Percentiles rank a stretch among this genome's conserved stretches.
Conservation (phyloP, 1,140 invertebrate species). For the Acromyrmex echinatior region DNA sequence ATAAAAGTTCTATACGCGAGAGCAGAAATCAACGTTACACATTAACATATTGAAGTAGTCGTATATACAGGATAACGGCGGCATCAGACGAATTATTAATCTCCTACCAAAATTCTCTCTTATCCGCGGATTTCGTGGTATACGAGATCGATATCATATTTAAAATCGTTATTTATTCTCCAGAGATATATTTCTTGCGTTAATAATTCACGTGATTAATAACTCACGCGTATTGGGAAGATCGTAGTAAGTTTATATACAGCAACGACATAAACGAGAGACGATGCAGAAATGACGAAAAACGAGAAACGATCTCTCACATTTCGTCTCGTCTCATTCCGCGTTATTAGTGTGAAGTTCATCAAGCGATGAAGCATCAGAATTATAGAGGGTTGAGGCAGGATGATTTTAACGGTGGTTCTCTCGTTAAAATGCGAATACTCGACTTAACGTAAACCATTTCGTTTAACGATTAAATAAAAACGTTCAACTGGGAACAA, state of each 20-base stretch:
- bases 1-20: neutral
- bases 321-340: slow-evolving; percentile 19
- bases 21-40: slow-evolving; percentile 19
- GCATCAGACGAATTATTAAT: slow-evolving; percentile 13
- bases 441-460: slow-evolving; percentile 79
- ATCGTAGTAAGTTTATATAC: neutral
- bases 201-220: slow-evolving; percentile 50
- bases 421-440: slow-evolving; percentile 83
- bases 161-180: slow-evolving; percentile 28
- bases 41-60: slow-evolving; percentile 41
- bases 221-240: slow-evolving; percentile 13
- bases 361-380: slow-evolving; percentile 73
- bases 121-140: neutral
- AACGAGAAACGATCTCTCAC: slow-evolving; percentile 30
- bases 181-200: neutral
- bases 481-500: slow-evolving; percentile 53
- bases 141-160: slow-evolving; percentile 34
- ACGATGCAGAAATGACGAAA: slow-evolving; percentile 21
- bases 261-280: neutral
- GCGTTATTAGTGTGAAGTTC: slow-evolving; percentile 72
- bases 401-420: slow-evolving; percentile 70
- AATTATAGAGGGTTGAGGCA: slow-evolving; percentile 75
- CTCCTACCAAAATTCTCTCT: slow-evolving; percentile 10
- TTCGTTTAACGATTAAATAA: slow-evolving; percentile 77
- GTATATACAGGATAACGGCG: neutral